phyloP scores from a whole-genome alignment of 2,113 vertebrate genomes.

The Aspiorhynchus laticeps region DNA sequence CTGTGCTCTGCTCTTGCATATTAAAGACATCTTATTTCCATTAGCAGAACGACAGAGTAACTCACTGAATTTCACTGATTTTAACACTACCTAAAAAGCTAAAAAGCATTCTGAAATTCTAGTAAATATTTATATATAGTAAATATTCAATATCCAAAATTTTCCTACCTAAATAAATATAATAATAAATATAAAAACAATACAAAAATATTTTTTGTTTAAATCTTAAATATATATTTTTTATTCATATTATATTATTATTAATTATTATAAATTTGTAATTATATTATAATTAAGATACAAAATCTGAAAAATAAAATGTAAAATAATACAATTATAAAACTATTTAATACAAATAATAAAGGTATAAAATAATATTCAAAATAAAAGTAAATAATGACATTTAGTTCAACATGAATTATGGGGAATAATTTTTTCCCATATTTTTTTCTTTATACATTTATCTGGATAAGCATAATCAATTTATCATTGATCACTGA shows the following conservation, averaged over 20 bases:
- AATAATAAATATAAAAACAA: not conserved
- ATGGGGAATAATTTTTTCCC: no score
- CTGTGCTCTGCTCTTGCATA: constrained; percentile 43
- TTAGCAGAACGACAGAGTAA: constrained; percentile 1
- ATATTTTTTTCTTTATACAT: not conserved
- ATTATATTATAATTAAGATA: not conserved
- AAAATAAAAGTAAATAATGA: not conserved
- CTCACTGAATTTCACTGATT: constrained; percentile 13
- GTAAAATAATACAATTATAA: not conserved
- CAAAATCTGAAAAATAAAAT: no score
- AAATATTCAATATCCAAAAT: not conserved
- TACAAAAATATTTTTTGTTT: no score
- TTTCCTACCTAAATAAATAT: not conserved
- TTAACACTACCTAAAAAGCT: not conserved
- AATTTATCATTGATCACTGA: not conserved
- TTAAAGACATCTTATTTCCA: constrained; percentile 49
- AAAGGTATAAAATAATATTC: not conserved
- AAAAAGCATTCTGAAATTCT: not conserved
- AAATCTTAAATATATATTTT: no score
- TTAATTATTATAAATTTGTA: no score
- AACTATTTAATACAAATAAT: not conserved
- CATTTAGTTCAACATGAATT: not conserved
- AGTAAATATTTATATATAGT: not conserved
- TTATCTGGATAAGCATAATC: not conserved
- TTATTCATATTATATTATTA: not conserved